Evolutionary conservation across 2,113 vertebrate genomes (phyloP), one percentile per base, ranked within the genome.

Genomic region (Hemicordylus capensis): DNA sequence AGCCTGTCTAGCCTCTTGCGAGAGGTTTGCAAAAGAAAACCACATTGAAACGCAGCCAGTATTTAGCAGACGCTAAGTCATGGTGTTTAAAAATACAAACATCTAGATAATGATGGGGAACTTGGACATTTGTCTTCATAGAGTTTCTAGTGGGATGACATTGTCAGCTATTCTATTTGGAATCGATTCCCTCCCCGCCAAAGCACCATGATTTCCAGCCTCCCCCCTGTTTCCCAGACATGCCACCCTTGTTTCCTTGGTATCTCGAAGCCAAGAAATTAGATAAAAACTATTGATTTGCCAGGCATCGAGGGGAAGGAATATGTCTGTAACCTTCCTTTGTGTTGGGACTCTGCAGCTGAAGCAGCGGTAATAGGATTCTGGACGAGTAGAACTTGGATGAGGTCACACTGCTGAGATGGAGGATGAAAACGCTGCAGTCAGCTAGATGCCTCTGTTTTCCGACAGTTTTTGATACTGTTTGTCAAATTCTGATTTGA

Each of bases 401-500:
- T 91, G 94, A 94, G 91, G 94, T 93, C 93, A 91, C 88, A 85
- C 88, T 84, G 83, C 85, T 86, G 89, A 84, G 90, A 87, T 83
- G 82, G 87, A 3, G 88, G 89, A 84, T 82, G 93, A 88, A 93
- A 91, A 89, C 72, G 81, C 89, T 39, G 89, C 83, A 85, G 61
- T 94, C 89, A 91, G 91, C 87, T 39, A 73, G 89, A 90, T 90
- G 64, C 8, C 86, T 85, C 72, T 51, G 85, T 92, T 93, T 87
- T 69, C 92, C 89, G 87, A 90, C 90, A 86, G 84, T 83, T 92
- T 93, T 69, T 89, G 91, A 92, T 93, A 90, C 90, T 91, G 85
- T 89, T 93, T 90, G 87, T 93, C 88, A 92, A 85, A 92, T 88
- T 91, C 90, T 9, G 87, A 94, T 92, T 89, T 95, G 94, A 94